These are phyloP conservation scores for Piprites chloris DNA, from an alignment of 2,113 vertebrate species.

Conservation along the genomic window DNA sequence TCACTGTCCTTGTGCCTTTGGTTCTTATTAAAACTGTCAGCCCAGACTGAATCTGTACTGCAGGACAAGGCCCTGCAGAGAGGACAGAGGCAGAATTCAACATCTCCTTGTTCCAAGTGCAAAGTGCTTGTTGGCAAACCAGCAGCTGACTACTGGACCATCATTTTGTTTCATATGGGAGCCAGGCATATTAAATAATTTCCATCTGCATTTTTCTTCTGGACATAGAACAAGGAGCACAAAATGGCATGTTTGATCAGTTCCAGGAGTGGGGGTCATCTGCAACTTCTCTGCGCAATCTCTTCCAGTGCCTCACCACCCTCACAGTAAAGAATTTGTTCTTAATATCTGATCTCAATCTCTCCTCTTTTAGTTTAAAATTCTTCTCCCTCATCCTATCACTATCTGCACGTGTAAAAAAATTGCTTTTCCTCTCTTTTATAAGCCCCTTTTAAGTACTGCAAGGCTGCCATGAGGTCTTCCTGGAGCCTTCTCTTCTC, in stretches of 20 bases:
- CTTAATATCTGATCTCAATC: background rate
- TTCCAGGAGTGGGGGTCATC: background rate
- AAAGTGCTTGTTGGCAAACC: background rate
- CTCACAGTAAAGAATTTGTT: background rate
- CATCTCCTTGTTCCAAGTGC: background rate
- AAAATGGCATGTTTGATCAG: background rate
- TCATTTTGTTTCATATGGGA: background rate
- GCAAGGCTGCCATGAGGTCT: background rate
- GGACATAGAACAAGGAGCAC: background rate
- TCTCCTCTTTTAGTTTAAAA: background rate
- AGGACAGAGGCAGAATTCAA: background rate
- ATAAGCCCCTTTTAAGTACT: background rate
- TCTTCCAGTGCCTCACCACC: background rate
- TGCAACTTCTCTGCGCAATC: background rate
- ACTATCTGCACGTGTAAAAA: accelerated
- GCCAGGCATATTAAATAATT: background rate
- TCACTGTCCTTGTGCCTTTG: background rate
- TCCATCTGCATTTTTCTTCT: background rate
- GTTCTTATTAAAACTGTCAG: background rate
- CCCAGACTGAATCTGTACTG: background rate
- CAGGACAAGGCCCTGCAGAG: background rate
- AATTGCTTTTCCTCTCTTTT: background rate
- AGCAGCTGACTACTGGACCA: background rate
- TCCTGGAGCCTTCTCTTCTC: background rate
- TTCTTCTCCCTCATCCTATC: background rate